Evolutionary conservation across 2,888 invertebrate species (phyloP).

Genomic region (Nemoura dubitans): DNA sequence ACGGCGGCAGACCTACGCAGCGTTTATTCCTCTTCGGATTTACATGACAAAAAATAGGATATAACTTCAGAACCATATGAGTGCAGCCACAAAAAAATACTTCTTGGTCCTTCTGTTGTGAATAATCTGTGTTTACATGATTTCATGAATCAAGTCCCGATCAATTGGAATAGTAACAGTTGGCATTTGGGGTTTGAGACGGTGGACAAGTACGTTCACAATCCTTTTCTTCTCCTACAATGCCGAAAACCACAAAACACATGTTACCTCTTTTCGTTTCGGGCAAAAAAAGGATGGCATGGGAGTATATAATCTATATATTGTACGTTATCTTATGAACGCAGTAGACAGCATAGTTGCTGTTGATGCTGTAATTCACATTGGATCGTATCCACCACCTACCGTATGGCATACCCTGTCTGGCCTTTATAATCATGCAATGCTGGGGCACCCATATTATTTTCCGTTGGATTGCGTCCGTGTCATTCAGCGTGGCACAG

Average conservation of each 20-base stretch:
- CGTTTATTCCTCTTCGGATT: neutral
- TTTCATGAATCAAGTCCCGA: neutral
- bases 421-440: neutral
- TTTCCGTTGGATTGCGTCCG: neutral
- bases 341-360: neutral
- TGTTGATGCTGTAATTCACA: neutral
- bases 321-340: constrained; percentile 7
- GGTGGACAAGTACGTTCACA: neutral
- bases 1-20: neutral
- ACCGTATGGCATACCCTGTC: neutral
- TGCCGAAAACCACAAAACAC: neutral
- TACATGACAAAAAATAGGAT: neutral
- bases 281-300: neutral
- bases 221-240: neutral
- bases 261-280: neutral
- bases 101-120: neutral
- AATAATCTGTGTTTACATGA: constrained; percentile 7
- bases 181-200: neutral
- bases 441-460: neutral
- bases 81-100: neutral
- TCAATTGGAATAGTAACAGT: neutral
- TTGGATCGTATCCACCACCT: neutral
- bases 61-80: neutral
- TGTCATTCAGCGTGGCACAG: neutral
- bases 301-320: constrained; percentile 15